Base-by-base conservation (phyloP, 92 coral and sea anemone genomes). In the Phenganax stokvisi region DNA sequence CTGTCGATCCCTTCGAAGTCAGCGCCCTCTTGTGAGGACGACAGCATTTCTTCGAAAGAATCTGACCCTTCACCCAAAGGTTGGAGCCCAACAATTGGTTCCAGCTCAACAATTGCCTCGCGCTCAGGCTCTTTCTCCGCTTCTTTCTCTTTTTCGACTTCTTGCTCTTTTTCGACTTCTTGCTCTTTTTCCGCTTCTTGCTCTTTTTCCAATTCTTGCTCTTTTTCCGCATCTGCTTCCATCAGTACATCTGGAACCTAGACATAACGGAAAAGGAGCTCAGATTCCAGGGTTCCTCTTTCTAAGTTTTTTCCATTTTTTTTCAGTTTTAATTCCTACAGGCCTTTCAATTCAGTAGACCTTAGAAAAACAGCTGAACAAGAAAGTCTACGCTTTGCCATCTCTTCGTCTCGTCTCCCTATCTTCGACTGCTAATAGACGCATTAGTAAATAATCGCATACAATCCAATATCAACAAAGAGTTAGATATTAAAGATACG, bases 1-100 rank as follows among this genome's bases (percentile, higher is more conserved):
- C 99, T 92, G 44, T 92, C 99, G 90, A 96, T 90, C 28, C 89
- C 90, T 56, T 68, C 73, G 69, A 85, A 61, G 27, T 85, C 90
- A n/a, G 76, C 81, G 10, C 3, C 27, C 17, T 62, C 72, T 47
- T 62, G 64, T 16, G 81, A 10, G 15, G 81, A 51, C n/a, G 28
- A 10, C 10, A 44, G 59, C 47, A 20, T 8, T n/a, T 52, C 77
- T 54, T 73, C 77, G 10, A 25, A 51, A 27, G 73, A 13, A 68
- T 68, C 73, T 68, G 53, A 17, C 8, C 3, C 70, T 7, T 10
- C 73, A 30, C 13, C 10, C 54, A 20, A 17, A 1, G 11, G 54
- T 30, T 51, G 73, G 7, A 37, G 47, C 47, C 3, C 47, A 37
- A 5, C 47, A 37, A 37, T 37, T 37, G 47, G 3, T 30, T 9